These are phyloP conservation scores for Melanchra persicariae DNA, from an alignment of 2,888 invertebrate species.

Conservation along the genomic window DNA sequence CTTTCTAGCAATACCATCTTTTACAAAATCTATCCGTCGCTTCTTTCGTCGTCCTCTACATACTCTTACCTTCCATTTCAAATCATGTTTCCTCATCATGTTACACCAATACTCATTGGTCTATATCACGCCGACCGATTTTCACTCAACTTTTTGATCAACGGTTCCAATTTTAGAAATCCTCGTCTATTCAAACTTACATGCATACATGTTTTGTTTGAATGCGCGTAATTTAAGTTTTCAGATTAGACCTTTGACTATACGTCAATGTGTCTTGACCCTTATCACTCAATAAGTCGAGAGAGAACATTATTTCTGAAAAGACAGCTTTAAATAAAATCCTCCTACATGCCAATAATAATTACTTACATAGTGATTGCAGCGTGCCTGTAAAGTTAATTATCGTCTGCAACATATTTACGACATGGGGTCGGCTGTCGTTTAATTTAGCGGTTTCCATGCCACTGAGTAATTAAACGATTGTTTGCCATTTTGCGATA, in stretches of 20 bases:
- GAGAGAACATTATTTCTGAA: neutral
- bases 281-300: neutral
- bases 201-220: neutral
- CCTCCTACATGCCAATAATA: slow-evolving; percentile 41
- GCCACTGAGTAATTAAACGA: slow-evolving; percentile 87
- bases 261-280: too few relatives aligned
- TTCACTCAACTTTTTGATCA: neutral
- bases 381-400: slow-evolving; percentile 75
- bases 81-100: neutral
- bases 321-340: slow-evolving; percentile 8
- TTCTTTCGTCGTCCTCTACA: too few relatives aligned
- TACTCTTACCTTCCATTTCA: neutral
- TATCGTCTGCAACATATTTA: slow-evolving; percentile 79
- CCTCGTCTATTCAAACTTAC: neutral
- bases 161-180: neutral
- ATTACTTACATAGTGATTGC: slow-evolving; percentile 51
- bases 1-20: neutral
- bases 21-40: too few relatives aligned
- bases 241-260: neutral
- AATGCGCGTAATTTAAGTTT: neutral
- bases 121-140: neutral
- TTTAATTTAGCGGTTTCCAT: slow-evolving; percentile 87
- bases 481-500: slow-evolving; percentile 89
- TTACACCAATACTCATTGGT: neutral
- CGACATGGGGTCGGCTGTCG: slow-evolving; percentile 76